Evolutionary conservation across 2,888 invertebrate species (phyloP).

Genomic region (Carcina quercana): DNA sequence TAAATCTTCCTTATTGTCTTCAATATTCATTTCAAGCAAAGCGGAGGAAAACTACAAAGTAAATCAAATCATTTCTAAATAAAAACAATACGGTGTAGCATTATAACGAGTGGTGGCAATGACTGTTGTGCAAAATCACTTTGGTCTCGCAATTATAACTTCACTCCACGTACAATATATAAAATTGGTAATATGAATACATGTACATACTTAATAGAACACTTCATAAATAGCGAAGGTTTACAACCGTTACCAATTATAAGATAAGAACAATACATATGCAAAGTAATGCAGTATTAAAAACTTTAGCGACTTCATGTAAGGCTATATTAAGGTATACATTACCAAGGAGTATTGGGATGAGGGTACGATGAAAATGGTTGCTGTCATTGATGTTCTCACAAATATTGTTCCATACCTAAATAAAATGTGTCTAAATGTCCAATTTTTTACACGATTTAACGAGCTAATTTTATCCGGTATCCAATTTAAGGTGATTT

Average conservation of each 20-base stretch:
- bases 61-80: background rate
- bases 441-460: too few relatives aligned
- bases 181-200: too few relatives aligned
- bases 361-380: too few relatives aligned
- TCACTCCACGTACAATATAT: too few relatives aligned
- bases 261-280: background rate
- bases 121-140: constrained; percentile 44
- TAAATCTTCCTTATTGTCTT: constrained; percentile 73
- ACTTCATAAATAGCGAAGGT: constrained; percentile 7
- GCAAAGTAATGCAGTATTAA: too few relatives aligned
- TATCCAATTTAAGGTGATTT: too few relatives aligned
- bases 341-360: too few relatives aligned
- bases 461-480: too few relatives aligned
- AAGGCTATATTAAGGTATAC: background rate
- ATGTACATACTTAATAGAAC: too few relatives aligned
- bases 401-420: too few relatives aligned
- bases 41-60: constrained; percentile 33
- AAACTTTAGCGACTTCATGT: background rate
- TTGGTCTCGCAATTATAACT: constrained; percentile 57
- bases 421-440: too few relatives aligned
- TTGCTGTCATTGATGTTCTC: too few relatives aligned
- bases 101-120: constrained; percentile 63
- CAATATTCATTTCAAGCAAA: constrained; percentile 62
- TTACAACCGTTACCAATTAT: constrained; percentile 6
- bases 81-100: constrained; percentile 36